Base-by-base conservation (phyloP, 2,113 vertebrate species). In the Nibea albiflora region DNA sequence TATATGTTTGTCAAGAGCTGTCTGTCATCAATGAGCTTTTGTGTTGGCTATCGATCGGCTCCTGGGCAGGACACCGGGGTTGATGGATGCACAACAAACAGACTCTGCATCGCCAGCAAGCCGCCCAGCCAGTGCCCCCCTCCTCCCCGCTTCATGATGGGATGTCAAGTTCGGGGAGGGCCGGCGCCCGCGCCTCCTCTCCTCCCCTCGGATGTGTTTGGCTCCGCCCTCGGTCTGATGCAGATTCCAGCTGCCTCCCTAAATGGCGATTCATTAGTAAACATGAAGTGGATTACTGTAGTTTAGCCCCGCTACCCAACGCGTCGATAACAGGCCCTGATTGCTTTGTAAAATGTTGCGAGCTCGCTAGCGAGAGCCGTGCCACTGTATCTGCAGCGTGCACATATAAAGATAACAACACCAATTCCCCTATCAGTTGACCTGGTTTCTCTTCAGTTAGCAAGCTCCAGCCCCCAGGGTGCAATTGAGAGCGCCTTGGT, bases 21-120 rank as follows among this genome's bases (percentile, higher is more conserved):
- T 93, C 93, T 73, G 92, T 94, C 93, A 93, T 93, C 93, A 93
- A 93, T 90, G 89, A 91, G 93, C 92, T 93, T 93, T 94, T 94
- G 94, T 94, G 94, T 92, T 91, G 91, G 89, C 87, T 80, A 94
- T 94, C 90, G 93, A 94, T 93, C 88, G 88, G 81, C 89, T 81
- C 85, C 86, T 60, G 76, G 88, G 77, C 91, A 87, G 92, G 85
- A 92, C 91, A 87, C 79, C 60, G 62, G 81, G 84, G 89, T 88
- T 94, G 93, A 94, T 92, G 92, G 93, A 94, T 93, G 92, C 92
- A 90, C 91, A 91, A 91, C 92, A 93, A 94, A 94, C 93, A 93
- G 86, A 94, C 91, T 92, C 85, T 91, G 92, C 90, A 83, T 76
- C 83, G 90, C 92, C 92, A 93, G 92, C 92, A 84, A 85, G 86